A percentile compares a stretch with the other conserved stretches of the same genome.
phyloP scores from a whole-genome alignment of 2,888 invertebrate genomes.

The Linnaemya tessellans region DNA sequence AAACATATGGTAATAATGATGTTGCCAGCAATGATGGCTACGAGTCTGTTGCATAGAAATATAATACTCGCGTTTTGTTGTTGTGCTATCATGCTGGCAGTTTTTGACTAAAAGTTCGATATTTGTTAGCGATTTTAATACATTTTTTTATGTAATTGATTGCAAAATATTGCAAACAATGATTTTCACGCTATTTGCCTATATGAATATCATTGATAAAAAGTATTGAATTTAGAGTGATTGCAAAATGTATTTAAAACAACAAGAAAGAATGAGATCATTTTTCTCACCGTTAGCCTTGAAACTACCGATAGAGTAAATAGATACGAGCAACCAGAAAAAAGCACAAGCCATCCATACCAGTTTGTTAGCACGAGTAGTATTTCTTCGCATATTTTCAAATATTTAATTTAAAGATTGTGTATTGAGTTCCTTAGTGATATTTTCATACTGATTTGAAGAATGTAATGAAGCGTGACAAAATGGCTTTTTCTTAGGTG shows the following conservation, averaged over 20 bases:
- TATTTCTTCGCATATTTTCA: background rate
- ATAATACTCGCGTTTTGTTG: slow-evolving; percentile 26
- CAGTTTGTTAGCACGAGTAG: background rate
- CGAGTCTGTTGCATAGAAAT: slow-evolving; percentile 19
- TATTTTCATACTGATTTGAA: background rate
- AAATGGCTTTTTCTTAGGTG: background rate
- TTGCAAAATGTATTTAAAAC: background rate
- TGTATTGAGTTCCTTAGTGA: background rate
- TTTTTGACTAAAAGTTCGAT: background rate
- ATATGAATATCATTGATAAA: slow-evolving; percentile 49
- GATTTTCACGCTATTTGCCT: slow-evolving; percentile 45
- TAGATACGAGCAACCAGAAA: background rate
- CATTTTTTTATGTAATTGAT: slow-evolving; percentile 35
- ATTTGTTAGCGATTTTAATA: slow-evolving; percentile 29
- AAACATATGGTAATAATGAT: slow-evolving; percentile 29
- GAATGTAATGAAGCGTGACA: background rate
- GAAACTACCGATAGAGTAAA: background rate
- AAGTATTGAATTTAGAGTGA: slow-evolving; percentile 36
- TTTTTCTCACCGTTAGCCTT: slow-evolving; percentile 27
- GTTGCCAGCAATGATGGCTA: slow-evolving; percentile 2
- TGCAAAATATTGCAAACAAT: slow-evolving; percentile 49
- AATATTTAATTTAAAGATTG: background rate
- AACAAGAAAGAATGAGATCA: slow-evolving; percentile 40
- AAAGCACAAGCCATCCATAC: background rate
- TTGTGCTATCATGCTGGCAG: background rate